A percentile compares a stretch with the other conserved stretches of the same genome.
phyloP scores from a whole-genome alignment of 2,888 invertebrate genomes.

The Eulithis testata region DNA sequence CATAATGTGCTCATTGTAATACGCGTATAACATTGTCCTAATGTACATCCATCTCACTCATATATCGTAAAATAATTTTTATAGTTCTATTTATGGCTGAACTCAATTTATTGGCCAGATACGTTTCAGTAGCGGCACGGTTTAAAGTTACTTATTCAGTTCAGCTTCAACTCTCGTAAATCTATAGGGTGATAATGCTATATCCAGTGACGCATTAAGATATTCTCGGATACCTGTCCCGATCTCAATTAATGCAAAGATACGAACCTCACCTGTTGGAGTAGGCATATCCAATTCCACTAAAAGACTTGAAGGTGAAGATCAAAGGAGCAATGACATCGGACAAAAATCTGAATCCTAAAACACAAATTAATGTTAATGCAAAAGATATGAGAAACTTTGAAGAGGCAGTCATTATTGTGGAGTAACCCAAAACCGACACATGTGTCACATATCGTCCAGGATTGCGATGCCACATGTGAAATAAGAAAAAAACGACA shows the following conservation, averaged over 20 bases:
- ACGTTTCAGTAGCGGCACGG: conserved; percentile 74
- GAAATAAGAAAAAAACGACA: conserved; percentile 76
- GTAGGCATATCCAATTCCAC: conserved; percentile 64
- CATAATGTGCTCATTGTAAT: conserved; percentile 82
- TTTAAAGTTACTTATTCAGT: conserved; percentile 65
- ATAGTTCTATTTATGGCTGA: conserved; percentile 79
- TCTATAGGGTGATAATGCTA: conserved; percentile 49
- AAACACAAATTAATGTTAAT: conserved; percentile 68
- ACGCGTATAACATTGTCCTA: conserved; percentile 80
- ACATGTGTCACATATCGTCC: conserved; percentile 84
- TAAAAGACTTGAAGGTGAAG: conserved; percentile 64
- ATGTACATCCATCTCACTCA: conserved; percentile 70
- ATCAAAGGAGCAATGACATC: conserved; percentile 76
- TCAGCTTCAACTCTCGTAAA: conserved; percentile 60
- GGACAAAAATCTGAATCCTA: conserved; percentile 58
- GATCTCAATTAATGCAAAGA: conserved; percentile 40
- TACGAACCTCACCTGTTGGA: conserved; percentile 66
- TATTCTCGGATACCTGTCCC: conserved; percentile 43
- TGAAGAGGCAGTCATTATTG: conserved; percentile 80
- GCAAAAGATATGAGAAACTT: conserved; percentile 73
- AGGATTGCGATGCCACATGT: conserved; percentile 84
- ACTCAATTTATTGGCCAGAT: conserved; percentile 78
- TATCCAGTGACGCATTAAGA: conserved; percentile 39
- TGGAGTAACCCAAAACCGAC: conserved; percentile 80
- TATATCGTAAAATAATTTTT: conserved; percentile 81